phyloP scores from a whole-genome alignment of 1,140 invertebrate species.

The Cydia splendana region DNA sequence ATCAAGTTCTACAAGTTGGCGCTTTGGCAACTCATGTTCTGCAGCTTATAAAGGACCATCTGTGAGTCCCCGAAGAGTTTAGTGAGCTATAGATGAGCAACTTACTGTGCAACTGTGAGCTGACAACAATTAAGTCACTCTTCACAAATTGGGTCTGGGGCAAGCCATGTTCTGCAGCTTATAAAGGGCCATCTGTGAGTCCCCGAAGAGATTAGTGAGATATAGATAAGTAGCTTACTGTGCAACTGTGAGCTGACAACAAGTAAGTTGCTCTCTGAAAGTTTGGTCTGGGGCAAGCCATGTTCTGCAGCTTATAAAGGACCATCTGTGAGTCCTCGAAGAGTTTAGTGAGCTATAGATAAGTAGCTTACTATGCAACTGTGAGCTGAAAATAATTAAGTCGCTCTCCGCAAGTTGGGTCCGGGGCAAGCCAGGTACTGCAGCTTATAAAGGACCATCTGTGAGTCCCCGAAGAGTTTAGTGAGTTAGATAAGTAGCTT shows the following conservation, averaged over 20 bases:
- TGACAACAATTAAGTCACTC: conserved; percentile 35
- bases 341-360: background rate
- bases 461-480: conserved; percentile 52
- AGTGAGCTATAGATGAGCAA: background rate
- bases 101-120: conserved; percentile 34
- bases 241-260: background rate
- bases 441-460: no score
- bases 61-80: no score
- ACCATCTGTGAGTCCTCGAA: conserved; percentile 51
- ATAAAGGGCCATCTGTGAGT: no score
- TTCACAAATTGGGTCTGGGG: conserved; percentile 44
- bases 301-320: background rate
- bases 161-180: conserved; percentile 31
- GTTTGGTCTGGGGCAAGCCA: conserved; percentile 38
- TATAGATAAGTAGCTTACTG: conserved; percentile 34
- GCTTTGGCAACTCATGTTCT: no score
- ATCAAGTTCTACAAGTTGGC: no score
- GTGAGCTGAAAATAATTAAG: conserved; percentile 2
- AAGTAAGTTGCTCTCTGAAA: conserved; percentile 45
- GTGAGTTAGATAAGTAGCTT: conserved; percentile 19
- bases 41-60: no score
- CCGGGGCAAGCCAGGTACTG: conserved; percentile 37
- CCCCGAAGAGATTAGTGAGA: no score
- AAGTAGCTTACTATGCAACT: conserved; percentile 35
- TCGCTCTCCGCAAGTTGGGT: conserved; percentile 46